Conservation (phyloP, 30 jellyfish, hydroid and myxozoan species). For the Clytia hemisphaerica region DNA sequence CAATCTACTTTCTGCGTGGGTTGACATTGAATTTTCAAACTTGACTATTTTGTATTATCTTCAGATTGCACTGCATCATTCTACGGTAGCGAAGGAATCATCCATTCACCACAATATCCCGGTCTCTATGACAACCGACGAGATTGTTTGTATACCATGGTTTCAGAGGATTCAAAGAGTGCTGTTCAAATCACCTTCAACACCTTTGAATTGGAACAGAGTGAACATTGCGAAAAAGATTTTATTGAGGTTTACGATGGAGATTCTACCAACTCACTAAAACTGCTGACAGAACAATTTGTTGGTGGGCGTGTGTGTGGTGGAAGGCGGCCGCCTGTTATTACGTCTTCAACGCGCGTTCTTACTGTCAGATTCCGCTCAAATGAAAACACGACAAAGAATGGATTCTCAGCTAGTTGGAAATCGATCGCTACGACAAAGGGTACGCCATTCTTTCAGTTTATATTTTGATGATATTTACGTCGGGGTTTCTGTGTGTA, state of each 20-base stretch:
- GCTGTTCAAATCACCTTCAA: slow-evolving; percentile 43
- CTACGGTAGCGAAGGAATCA: too few species aligned
- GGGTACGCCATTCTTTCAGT: slow-evolving; percentile 20
- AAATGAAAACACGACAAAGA: slow-evolving; percentile 30
- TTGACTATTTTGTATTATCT: too few species aligned
- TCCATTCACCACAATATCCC: too few species aligned
- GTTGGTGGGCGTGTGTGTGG: slow-evolving; percentile 66
- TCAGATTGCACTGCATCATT: too few species aligned
- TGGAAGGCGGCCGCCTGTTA: slow-evolving; percentile 43
- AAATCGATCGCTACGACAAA: slow-evolving; percentile 28
- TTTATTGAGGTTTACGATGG: slow-evolving; percentile 64
- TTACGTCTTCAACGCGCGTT: slow-evolving; percentile 49
- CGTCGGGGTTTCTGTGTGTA: background rate
- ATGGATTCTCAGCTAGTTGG: slow-evolving; percentile 67
- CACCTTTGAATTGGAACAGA: slow-evolving; percentile 39
- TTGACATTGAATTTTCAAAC: too few species aligned
- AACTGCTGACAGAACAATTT: slow-evolving; percentile 14
- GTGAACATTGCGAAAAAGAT: slow-evolving; percentile 36
- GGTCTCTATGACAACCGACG: too few species aligned
- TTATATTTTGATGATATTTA: background rate
- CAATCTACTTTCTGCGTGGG: too few species aligned
- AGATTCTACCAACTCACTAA: slow-evolving; percentile 30
- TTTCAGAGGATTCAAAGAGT: slow-evolving; percentile 23
- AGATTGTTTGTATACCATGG: slow-evolving; percentile 55
- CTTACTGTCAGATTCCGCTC: slow-evolving; percentile 50